Percentiles rank a stretch among this genome's conserved stretches.
Conservation (phyloP, 2,888 invertebrate genomes). For the Calliopum simillimum region DNA sequence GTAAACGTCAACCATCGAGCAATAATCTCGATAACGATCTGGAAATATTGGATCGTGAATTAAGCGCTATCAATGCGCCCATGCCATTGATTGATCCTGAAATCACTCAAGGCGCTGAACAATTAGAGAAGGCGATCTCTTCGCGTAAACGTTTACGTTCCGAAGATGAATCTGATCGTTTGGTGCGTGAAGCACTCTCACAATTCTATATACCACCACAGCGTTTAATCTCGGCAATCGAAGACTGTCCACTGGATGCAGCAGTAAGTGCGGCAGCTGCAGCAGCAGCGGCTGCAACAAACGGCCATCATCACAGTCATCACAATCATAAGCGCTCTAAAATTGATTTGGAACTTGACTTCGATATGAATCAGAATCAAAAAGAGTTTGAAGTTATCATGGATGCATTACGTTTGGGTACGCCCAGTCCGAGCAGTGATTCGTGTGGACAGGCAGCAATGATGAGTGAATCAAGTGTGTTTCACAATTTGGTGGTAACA, state of each 20-base stretch:
- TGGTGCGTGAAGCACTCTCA: slow-evolving; percentile 77
- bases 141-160: slow-evolving; percentile 68
- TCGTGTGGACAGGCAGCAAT: slow-evolving; percentile 75
- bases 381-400: slow-evolving; percentile 68
- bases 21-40: slow-evolving; percentile 67
- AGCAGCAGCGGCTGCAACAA: slow-evolving; percentile 31
- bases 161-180: slow-evolving; percentile 75
- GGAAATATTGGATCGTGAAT: slow-evolving; percentile 67
- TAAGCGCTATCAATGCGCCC: slow-evolving; percentile 67
- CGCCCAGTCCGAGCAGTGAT: slow-evolving; percentile 64
- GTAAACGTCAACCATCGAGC: slow-evolving; percentile 60
- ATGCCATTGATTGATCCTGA: slow-evolving; percentile 68
- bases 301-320: slow-evolving; percentile 2
- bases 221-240: slow-evolving; percentile 75
- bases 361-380: slow-evolving; percentile 67
- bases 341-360: slow-evolving; percentile 59
- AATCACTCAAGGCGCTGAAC: slow-evolving; percentile 67
- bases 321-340: slow-evolving; percentile 48
- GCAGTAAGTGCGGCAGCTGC: slow-evolving; percentile 47
- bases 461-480: slow-evolving; percentile 70
- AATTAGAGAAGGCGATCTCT: slow-evolving; percentile 65
- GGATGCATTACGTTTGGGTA: slow-evolving; percentile 66
- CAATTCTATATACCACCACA: slow-evolving; percentile 80
- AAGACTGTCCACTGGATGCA: slow-evolving; percentile 70
- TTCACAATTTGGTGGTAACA: slow-evolving; percentile 67